A percentile compares a stretch with the other conserved stretches of the same genome.
Evolutionary conservation across 2,888 invertebrate species (phyloP).

Genomic region (Seladonia tumulorum): DNA sequence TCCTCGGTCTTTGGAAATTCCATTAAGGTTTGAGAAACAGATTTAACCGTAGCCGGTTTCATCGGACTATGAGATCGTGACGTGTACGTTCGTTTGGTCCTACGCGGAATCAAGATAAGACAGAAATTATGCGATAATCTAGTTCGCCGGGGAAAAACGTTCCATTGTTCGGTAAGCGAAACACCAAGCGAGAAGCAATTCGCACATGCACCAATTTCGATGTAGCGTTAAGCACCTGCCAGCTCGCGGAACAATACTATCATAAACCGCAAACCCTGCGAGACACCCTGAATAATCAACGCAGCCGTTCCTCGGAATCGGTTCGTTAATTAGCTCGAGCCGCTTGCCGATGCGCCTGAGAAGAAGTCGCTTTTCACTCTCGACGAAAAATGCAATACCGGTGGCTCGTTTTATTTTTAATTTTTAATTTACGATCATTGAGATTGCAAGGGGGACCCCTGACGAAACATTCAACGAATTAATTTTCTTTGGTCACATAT

Average conservation of each 20-base stretch:
- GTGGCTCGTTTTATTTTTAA: no score
- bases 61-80: no score
- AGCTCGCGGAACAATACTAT: not conserved
- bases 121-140: not conserved
- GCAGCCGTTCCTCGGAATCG: not conserved
- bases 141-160: not conserved
- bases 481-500: no score
- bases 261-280: constrained; percentile 1
- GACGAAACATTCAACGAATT: no score
- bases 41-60: no score
- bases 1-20: no score
- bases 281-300: not conserved
- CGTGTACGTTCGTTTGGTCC: no score
- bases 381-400: not conserved
- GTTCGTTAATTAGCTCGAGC: not conserved
- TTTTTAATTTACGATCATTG: no score
- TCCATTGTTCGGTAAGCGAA: not conserved
- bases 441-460: no score
- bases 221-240: not conserved
- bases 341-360: not conserved
- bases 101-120: not conserved
- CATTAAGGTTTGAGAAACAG: no score
- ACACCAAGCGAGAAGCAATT: not conserved
- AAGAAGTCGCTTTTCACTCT: not conserved
- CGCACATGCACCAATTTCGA: not conserved